phyloP scores from a whole-genome alignment of 2,888 invertebrate genomes.

The Nomada fabriciana region DNA sequence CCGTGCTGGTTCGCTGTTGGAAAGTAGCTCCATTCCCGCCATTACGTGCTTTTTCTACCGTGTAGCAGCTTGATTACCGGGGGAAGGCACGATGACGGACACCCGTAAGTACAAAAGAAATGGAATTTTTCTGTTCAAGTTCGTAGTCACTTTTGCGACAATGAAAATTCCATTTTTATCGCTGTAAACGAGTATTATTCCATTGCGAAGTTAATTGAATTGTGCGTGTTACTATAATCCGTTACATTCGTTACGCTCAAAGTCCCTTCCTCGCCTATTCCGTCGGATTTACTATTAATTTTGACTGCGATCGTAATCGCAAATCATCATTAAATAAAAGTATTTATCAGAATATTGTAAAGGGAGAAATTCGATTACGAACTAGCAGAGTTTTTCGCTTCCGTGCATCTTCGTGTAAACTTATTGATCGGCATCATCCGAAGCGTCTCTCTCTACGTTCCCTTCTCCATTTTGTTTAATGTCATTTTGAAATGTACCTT shows the following conservation, averaged over 20 bases:
- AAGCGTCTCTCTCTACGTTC: slow-evolving; percentile 35
- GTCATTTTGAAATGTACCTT: neutral
- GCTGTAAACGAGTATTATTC: neutral
- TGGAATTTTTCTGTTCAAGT: slow-evolving; percentile 1
- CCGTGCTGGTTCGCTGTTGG: slow-evolving; percentile 28
- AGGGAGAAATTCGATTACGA: neutral
- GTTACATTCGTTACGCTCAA: slow-evolving; percentile 28
- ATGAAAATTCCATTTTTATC: slow-evolving; percentile 1
- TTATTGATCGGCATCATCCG: slow-evolving; percentile 58
- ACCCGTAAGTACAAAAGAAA: slow-evolving; percentile 78
- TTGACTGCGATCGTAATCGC: neutral
- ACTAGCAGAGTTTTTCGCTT: neutral
- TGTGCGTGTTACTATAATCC: neutral
- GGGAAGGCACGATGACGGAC: slow-evolving; percentile 78
- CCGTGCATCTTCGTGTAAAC: slow-evolving; percentile 1
- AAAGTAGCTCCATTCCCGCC: slow-evolving; percentile 74
- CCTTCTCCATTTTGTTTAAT: slow-evolving; percentile 36
- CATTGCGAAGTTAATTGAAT: neutral
- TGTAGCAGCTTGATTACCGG: slow-evolving; percentile 43
- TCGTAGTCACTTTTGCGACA: neutral
- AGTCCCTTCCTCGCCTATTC: neutral
- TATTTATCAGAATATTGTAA: neutral
- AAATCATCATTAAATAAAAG: neutral
- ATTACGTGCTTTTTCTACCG: slow-evolving; percentile 73
- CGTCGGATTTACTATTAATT: neutral